Conservation (phyloP, 2,797 vertebrate genomes). For the Sebastes taczanowskii region DNA sequence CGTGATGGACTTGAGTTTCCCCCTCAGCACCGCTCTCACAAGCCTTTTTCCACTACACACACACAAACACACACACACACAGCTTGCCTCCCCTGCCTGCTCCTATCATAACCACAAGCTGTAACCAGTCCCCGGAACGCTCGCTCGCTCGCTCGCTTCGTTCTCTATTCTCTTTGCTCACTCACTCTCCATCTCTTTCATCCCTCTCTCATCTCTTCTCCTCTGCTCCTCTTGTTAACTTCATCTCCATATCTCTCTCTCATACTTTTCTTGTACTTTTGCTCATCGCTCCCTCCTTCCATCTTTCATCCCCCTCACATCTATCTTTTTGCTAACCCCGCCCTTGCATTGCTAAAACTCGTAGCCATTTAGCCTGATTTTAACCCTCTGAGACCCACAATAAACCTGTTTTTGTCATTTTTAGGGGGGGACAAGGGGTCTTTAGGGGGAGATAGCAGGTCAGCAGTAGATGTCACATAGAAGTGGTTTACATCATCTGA, state of each 20-base stretch:
- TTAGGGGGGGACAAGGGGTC: too few relatives aligned
- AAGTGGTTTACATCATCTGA: too few relatives aligned
- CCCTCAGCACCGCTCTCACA: constrained; percentile 11
- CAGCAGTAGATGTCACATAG: too few relatives aligned
- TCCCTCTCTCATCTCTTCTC: not conserved
- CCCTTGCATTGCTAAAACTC: not conserved
- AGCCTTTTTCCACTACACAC: constrained; percentile 5
- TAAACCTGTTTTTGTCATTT: too few relatives aligned
- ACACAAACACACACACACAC: not conserved
- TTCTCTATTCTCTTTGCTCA: constrained; percentile 2
- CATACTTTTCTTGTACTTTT: not conserved
- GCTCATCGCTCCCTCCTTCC: not conserved
- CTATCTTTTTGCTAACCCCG: not conserved
- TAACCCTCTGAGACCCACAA: not conserved
- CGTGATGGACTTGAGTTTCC: constrained; percentile 49
- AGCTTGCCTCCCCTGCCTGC: constrained; percentile 17
- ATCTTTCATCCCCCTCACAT: not conserved
- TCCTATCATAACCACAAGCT: constrained; percentile 47
- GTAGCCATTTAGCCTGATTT: not conserved
- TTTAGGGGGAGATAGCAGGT: too few relatives aligned
- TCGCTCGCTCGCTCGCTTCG: not conserved
- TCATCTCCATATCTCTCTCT: not conserved
- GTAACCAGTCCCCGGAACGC: constrained; percentile 29
- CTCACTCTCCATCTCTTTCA: constrained; percentile 14
- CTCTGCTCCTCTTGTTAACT: constrained; percentile 3